phyloP scores from a whole-genome alignment of 2,113 vertebrate species.

The Calyptommatus sinebrachiatus region DNA sequence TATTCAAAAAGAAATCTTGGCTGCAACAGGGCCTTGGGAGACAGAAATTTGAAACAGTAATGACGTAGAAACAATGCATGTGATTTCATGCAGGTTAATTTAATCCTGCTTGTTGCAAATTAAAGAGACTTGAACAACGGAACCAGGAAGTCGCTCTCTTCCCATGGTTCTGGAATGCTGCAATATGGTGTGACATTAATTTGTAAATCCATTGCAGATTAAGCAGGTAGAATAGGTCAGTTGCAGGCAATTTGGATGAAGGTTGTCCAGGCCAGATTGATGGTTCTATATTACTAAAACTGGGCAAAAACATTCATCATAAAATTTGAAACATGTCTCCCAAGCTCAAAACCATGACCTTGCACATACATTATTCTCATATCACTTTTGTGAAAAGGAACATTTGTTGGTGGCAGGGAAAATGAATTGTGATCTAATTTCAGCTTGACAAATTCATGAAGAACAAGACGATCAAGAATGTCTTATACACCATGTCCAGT shows the following conservation, averaged over 20 bases:
- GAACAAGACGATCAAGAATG: background rate
- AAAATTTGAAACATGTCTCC: background rate
- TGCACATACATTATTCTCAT: background rate
- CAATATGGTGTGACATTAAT: background rate
- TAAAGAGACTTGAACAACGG: background rate
- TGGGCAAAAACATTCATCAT: slow-evolving; percentile 6
- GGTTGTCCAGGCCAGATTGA: background rate
- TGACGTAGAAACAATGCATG: background rate
- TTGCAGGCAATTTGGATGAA: background rate
- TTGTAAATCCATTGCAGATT: background rate
- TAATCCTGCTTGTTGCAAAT: background rate
- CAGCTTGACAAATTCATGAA: background rate
- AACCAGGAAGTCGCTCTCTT: background rate
- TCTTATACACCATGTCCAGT: background rate
- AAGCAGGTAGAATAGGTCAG: background rate
- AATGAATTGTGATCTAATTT: background rate
- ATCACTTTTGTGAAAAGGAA: background rate
- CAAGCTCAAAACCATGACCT: background rate
- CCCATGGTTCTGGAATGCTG: background rate
- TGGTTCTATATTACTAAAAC: background rate
- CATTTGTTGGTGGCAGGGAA: background rate
- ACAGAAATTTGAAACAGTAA: background rate
- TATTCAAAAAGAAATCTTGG: no score
- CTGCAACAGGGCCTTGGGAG: background rate
- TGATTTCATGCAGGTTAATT: background rate